phyloP scores from a whole-genome alignment of 2,797 vertebrate species.

The Tauraco hartlaubi region DNA sequence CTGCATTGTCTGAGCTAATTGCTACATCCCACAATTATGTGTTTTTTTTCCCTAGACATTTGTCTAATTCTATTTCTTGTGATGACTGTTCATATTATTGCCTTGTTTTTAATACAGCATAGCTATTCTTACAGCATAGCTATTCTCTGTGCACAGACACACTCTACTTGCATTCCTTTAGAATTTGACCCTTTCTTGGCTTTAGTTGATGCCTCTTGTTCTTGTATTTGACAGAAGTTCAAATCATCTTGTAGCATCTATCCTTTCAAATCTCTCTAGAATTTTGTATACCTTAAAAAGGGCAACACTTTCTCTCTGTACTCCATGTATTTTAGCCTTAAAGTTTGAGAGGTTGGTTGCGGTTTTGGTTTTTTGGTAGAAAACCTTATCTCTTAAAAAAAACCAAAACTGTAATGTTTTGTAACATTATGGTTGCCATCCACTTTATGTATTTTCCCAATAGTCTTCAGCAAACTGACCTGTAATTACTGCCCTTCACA shows the following conservation, averaged over 20 bases:
- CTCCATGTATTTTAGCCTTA: neutral
- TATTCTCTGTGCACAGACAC: neutral
- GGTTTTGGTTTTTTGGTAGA: neutral
- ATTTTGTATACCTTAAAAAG: neutral
- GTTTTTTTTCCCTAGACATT: neutral
- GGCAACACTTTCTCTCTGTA: neutral
- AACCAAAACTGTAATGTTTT: neutral
- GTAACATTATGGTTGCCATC: neutral
- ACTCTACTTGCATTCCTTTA: neutral
- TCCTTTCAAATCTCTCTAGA: neutral
- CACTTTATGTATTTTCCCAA: neutral
- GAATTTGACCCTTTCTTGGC: constrained; percentile 31
- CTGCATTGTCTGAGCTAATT: constrained; percentile 32
- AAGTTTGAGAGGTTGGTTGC: neutral
- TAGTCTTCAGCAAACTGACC: neutral
- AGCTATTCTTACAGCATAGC: neutral
- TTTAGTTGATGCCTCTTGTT: constrained; percentile 23
- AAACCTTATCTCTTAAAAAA: neutral
- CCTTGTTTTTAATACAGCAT: constrained; percentile 9
- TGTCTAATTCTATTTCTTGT: neutral
- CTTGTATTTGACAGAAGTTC: constrained; percentile 43
- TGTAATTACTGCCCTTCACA: neutral
- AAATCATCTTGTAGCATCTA: constrained; percentile 10
- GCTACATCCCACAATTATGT: neutral
- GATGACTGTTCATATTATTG: neutral